phyloP scores from a whole-genome alignment of 2,113 vertebrate genomes.

The Benitochromis conjunctus region DNA sequence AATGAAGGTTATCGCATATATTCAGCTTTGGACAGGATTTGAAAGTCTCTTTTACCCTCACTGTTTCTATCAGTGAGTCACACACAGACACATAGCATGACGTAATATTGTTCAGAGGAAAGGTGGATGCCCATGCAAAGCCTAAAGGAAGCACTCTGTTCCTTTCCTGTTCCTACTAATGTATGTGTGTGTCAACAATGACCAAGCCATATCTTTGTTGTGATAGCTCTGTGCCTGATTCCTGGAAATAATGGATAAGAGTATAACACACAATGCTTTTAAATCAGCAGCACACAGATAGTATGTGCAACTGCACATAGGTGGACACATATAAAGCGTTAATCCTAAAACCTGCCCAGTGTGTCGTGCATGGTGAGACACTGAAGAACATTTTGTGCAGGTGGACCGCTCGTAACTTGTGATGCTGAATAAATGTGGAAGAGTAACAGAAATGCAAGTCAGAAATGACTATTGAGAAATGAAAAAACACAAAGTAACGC shows the following conservation, averaged over 20 bases:
- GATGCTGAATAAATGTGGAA: neutral
- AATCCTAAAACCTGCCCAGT: neutral
- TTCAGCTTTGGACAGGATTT: neutral
- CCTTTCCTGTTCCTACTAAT: slow-evolving; percentile 52
- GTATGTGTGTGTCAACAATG: slow-evolving; percentile 13
- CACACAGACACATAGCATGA: neutral
- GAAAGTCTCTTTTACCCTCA: neutral
- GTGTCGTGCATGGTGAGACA: neutral
- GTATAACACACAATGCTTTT: slow-evolving; percentile 31
- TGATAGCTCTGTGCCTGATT: slow-evolving; percentile 49
- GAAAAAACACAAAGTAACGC: neutral
- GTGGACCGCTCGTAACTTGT: neutral
- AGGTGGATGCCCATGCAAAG: slow-evolving; percentile 51
- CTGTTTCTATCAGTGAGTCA: neutral
- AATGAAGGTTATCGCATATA: neutral
- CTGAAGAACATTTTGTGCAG: neutral
- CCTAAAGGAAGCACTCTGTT: slow-evolving; percentile 65
- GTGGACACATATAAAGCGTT: neutral
- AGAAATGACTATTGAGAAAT: slow-evolving; percentile 1
- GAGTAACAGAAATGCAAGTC: neutral
- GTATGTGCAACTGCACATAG: neutral
- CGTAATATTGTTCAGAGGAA: slow-evolving; percentile 43
- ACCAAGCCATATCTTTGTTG: slow-evolving; percentile 52
- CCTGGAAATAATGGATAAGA: slow-evolving; percentile 55
- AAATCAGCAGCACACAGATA: neutral